Percentiles rank a stretch among this genome's conserved stretches.
Evolutionary conservation across 2,113 vertebrate genomes (phyloP).

Genomic region (Clupea harengus): DNA sequence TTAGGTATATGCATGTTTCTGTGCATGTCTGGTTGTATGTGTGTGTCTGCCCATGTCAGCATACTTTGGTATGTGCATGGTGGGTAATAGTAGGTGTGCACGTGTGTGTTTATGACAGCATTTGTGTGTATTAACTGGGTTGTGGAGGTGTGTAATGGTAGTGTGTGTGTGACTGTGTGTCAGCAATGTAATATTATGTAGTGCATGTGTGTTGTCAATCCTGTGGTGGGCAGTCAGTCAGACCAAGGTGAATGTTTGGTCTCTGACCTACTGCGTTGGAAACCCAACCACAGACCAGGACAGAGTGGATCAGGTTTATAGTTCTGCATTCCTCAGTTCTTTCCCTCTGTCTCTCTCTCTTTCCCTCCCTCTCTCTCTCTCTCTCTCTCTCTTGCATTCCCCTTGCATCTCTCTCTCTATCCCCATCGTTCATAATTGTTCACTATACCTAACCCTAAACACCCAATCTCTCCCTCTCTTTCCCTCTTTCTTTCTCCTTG

Average conservation of each 20-base stretch:
- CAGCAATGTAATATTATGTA: neutral
- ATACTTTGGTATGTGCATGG: neutral
- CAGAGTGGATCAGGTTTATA: neutral
- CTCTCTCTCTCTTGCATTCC: neutral
- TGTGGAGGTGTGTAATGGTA: neutral
- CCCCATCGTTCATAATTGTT: no score
- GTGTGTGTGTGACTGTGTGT: neutral
- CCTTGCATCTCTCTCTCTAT: neutral
- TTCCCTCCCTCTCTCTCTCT: neutral
- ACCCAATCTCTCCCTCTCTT: neutral
- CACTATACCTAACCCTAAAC: neutral
- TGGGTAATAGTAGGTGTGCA: neutral
- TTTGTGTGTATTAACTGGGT: neutral
- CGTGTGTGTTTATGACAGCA: neutral
- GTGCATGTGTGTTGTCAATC: neutral
- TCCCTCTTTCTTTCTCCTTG: neutral
- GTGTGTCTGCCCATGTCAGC: neutral
- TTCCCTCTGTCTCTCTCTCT: neutral
- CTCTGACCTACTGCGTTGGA: neutral
- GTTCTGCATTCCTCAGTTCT: neutral
- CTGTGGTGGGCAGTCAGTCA: neutral
- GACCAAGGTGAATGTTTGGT: neutral
- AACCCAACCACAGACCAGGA: conserved; percentile 11
- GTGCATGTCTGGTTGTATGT: neutral
- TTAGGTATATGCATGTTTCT: neutral